These are phyloP conservation scores for Epicampocera succincta DNA, from an alignment of 2,888 invertebrate species.

Conservation along the genomic window DNA sequence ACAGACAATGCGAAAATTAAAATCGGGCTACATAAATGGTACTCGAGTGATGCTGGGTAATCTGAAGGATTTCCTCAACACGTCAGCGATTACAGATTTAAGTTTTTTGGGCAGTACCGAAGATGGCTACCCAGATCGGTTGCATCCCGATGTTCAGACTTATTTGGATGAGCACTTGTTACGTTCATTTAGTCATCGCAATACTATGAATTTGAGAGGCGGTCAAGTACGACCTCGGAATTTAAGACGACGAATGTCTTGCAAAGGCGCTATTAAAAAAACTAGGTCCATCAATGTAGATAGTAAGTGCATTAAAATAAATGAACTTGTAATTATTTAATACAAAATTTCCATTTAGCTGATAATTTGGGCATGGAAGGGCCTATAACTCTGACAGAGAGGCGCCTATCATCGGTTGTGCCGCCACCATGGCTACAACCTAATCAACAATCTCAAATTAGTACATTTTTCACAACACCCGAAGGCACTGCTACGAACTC, in stretches of 20 bases:
- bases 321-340: neutral
- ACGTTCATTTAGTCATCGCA: slow-evolving; percentile 89
- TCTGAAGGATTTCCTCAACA: slow-evolving; percentile 96
- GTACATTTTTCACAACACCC: slow-evolving; percentile 78
- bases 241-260: slow-evolving; percentile 90
- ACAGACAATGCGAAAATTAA: slow-evolving; percentile 98
- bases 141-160: slow-evolving; percentile 91
- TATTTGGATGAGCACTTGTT: slow-evolving; percentile 93
- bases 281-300: slow-evolving; percentile 96
- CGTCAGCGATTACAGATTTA: slow-evolving; percentile 98
- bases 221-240: slow-evolving; percentile 83
- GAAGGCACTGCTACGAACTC: slow-evolving; percentile 75
- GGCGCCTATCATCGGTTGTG: slow-evolving; percentile 83
- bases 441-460: slow-evolving; percentile 75
- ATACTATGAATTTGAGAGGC: slow-evolving; percentile 84
- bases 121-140: slow-evolving; percentile 93
- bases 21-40: slow-evolving; percentile 99
- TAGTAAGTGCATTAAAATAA: slow-evolving; percentile 84
- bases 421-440: slow-evolving; percentile 81
- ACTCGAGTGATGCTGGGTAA: slow-evolving; percentile 98
- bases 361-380: slow-evolving; percentile 92
- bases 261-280: slow-evolving; percentile 95
- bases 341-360: slow-evolving; percentile 82
- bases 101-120: slow-evolving; percentile 97
- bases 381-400: slow-evolving; percentile 82